phyloP scores from a whole-genome alignment of 2,888 invertebrate genomes.

The Gnatocerus cornutus region DNA sequence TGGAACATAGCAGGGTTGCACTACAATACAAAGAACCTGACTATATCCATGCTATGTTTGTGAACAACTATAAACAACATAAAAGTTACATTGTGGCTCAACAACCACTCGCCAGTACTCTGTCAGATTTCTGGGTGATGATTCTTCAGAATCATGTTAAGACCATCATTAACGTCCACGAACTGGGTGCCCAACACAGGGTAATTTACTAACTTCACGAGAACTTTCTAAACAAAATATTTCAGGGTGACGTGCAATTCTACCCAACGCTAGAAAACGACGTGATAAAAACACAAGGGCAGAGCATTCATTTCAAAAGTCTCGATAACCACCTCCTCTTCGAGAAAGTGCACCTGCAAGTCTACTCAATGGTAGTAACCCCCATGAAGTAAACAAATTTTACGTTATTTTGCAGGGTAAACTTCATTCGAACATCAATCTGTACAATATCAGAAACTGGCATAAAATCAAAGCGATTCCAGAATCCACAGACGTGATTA shows the following conservation, averaged over 20 bases:
- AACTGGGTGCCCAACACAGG: background rate
- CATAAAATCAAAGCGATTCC: constrained; percentile 13
- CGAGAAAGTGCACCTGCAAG: background rate
- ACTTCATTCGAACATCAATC: background rate
- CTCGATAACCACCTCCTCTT: background rate
- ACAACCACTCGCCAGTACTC: constrained; percentile 20
- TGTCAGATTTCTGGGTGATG: constrained; percentile 30
- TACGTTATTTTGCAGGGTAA: background rate
- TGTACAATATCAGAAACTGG: constrained; percentile 18
- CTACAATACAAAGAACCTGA: constrained; percentile 3
- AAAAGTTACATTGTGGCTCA: constrained; percentile 25
- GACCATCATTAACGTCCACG: constrained; percentile 20
- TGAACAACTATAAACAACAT: constrained; percentile 10
- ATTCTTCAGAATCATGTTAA: constrained; percentile 17
- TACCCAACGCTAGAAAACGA: background rate
- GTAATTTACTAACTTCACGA: constrained; percentile 5
- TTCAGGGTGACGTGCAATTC: constrained; percentile 1
- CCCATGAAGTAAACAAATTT: background rate
- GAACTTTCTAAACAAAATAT: background rate
- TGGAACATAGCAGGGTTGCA: constrained; percentile 17
- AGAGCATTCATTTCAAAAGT: background rate
- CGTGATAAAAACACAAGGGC: background rate
- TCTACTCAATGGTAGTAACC: background rate
- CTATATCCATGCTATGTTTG: constrained; percentile 32
- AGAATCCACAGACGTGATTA: constrained; percentile 7